Conservation (phyloP, 1,140 invertebrate species). For the Magallana ariakensis region DNA sequence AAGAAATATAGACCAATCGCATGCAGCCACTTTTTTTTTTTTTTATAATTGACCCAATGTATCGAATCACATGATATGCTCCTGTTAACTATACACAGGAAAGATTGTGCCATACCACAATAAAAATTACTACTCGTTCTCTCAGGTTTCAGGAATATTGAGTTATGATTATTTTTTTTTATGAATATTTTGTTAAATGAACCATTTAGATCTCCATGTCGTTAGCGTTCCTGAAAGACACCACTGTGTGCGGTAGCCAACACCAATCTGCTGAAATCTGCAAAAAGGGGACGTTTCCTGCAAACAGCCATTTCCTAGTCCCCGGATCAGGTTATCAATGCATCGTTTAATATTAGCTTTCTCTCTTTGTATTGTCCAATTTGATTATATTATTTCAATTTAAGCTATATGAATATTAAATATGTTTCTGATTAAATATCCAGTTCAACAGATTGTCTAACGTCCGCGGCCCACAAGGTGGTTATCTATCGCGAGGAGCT, state of each 20-base stretch:
- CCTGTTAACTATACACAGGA: background rate
- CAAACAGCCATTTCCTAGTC: background rate
- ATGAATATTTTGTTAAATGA: background rate
- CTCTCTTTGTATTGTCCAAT: background rate
- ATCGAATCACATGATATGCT: background rate
- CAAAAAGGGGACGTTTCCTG: background rate
- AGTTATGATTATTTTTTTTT: background rate
- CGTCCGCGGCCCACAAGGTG: background rate
- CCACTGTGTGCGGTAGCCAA: background rate
- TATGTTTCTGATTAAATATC: slow-evolving; percentile 28
- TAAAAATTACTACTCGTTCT: background rate
- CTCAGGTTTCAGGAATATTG: slow-evolving; percentile 23
- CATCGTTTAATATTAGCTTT: background rate
- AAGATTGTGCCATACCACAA: background rate
- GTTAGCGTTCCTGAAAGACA: background rate
- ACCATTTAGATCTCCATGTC: background rate
- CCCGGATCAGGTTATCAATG: background rate
- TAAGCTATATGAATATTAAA: slow-evolving; percentile 29
- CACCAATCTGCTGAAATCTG: slow-evolving; percentile 14
- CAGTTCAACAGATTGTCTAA: slow-evolving; percentile 1
- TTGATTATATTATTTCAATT: background rate
- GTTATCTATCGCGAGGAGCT: background rate
- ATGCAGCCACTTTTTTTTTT: background rate
- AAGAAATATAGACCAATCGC: background rate
- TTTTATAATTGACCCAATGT: background rate